A percentile compares a stretch with the other conserved stretches of the same genome.
Evolutionary conservation across 2,113 vertebrate genomes (phyloP).

Genomic region (Elephantulus edwardii): DNA sequence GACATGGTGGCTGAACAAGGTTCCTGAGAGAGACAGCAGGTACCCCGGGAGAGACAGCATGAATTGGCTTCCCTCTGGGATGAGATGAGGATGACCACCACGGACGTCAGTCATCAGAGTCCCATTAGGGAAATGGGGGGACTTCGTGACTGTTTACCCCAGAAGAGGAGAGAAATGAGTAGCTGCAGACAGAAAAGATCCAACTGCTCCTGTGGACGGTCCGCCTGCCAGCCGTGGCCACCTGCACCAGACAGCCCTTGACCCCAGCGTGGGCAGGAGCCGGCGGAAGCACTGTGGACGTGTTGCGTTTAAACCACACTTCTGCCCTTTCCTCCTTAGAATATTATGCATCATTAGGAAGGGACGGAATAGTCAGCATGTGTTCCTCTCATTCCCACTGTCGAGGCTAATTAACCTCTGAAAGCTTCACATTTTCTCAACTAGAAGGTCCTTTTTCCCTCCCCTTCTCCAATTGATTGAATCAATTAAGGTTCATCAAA

Average conservation of each 20-base stretch:
- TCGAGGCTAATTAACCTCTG: slow-evolving; percentile 55
- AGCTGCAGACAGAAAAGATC: background rate
- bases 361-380: background rate
- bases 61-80: background rate
- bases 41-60: background rate
- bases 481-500: too few relatives aligned
- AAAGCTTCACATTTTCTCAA: slow-evolving; percentile 38
- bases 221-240: background rate
- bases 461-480: too few relatives aligned
- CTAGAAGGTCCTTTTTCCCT: background rate
- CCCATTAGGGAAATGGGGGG: background rate
- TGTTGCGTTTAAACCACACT: background rate
- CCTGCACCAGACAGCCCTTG: background rate
- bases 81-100: background rate
- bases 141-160: too few relatives aligned
- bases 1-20: background rate
- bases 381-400: background rate
- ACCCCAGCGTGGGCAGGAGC: background rate
- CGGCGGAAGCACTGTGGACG: background rate
- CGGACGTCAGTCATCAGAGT: background rate
- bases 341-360: background rate
- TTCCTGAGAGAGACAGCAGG: background rate
- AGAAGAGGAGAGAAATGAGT: background rate
- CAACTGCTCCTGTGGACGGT: background rate
- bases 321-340: background rate